Conservation (phyloP, 1,140 invertebrate genomes). For the Temnothorax nylanderi region DNA sequence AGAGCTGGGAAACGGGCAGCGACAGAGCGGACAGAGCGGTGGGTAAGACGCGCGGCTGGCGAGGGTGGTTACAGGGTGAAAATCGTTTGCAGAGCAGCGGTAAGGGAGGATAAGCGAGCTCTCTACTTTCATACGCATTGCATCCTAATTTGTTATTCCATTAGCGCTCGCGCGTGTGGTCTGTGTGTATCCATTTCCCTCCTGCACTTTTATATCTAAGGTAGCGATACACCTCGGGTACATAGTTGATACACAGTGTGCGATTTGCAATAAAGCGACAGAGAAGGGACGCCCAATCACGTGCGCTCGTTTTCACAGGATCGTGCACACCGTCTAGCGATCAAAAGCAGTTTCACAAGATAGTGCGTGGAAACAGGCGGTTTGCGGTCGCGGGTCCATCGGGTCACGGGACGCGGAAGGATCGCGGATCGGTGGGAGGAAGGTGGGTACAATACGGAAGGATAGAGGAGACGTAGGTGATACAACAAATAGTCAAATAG, state of each 20-base stretch:
- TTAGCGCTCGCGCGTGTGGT: conserved; percentile 13
- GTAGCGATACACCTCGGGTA: conserved; percentile 61
- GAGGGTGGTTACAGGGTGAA: conserved; percentile 57
- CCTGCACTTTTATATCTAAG: conserved; percentile 67
- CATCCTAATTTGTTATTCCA: conserved; percentile 67
- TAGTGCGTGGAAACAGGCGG: conserved; percentile 62
- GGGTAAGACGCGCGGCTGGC: conserved; percentile 63
- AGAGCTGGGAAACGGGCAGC: conserved; percentile 13
- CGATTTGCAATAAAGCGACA: conserved; percentile 83
- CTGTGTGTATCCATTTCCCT: conserved; percentile 48
- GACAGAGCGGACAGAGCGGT: conserved; percentile 1
- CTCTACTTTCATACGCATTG: conserved; percentile 69
- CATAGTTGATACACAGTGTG: conserved; percentile 65
- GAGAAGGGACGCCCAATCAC: conserved; percentile 85
- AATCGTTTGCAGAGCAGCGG: conserved; percentile 70
- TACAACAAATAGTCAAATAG: conserved; percentile 22
- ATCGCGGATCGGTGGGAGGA: background rate
- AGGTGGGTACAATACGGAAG: background rate
- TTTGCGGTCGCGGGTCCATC: conserved; percentile 48
- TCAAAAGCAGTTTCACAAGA: conserved; percentile 74
- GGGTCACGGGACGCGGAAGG: background rate
- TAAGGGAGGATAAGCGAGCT: conserved; percentile 68
- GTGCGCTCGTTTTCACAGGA: conserved; percentile 81
- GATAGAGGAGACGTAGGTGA: background rate
- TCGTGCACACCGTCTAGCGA: conserved; percentile 82